Conservation (phyloP, 2,113 vertebrate species). For the Delphinapterus leucas region DNA sequence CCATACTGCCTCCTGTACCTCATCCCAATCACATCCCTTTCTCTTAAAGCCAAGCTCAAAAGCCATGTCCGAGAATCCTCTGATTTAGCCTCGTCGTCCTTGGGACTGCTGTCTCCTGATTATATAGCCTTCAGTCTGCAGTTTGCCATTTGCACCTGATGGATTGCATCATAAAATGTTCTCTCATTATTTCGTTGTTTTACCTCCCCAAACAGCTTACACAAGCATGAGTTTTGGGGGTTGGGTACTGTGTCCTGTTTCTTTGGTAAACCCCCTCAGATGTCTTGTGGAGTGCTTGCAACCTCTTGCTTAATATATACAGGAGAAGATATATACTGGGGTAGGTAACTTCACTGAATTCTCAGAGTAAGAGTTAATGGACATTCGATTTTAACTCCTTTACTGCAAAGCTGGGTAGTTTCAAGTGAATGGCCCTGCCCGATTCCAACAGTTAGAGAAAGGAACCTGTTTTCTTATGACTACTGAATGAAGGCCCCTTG, state of each 20-base stretch:
- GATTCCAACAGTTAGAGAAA: background rate
- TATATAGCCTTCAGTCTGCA: background rate
- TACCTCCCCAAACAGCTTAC: background rate
- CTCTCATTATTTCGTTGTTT: background rate
- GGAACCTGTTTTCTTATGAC: background rate
- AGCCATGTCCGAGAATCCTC: background rate
- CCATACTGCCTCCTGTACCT: background rate
- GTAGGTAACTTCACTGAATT: background rate
- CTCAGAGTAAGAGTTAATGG: background rate
- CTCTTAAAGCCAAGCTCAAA: background rate
- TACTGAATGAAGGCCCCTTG: background rate
- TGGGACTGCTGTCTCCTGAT: background rate
- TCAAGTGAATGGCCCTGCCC: background rate
- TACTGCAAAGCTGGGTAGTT: background rate
- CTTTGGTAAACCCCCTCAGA: background rate
- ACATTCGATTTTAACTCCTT: background rate
- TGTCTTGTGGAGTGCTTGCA: background rate
- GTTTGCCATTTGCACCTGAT: background rate
- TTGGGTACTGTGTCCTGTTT: background rate
- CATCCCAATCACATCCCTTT: background rate
- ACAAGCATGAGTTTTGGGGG: background rate
- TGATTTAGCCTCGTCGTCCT: background rate
- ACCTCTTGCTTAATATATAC: background rate
- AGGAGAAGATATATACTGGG: background rate
- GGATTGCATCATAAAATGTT: background rate